These are phyloP conservation scores for Hymenochirus boettgeri DNA, from an alignment of 2,113 vertebrate species.

Conservation along the genomic window DNA sequence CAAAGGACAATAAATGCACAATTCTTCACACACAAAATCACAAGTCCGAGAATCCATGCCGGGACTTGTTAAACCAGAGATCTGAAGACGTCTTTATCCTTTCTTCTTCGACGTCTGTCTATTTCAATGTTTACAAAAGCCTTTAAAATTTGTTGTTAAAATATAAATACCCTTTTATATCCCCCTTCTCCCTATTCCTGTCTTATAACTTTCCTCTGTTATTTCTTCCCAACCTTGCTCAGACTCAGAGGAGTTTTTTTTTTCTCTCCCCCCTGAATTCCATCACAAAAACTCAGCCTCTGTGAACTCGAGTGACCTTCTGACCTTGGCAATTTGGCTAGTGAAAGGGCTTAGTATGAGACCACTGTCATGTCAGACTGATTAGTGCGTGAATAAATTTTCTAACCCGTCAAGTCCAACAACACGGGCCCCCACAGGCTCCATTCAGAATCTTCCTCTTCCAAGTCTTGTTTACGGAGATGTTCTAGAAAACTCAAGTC, in stretches of 20 bases:
- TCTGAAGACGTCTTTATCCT: too few species aligned
- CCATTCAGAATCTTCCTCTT: slow-evolving; percentile 38
- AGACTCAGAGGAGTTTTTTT: too few species aligned
- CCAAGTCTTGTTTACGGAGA: slow-evolving; percentile 31
- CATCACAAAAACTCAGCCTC: slow-evolving; percentile 76
- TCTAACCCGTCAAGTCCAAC: slow-evolving; percentile 48
- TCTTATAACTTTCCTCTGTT: too few species aligned
- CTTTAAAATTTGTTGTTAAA: slow-evolving; percentile 15
- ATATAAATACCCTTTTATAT: too few species aligned
- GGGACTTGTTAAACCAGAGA: slow-evolving; percentile 12
- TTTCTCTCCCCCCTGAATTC: background rate
- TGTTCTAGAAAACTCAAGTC: too few species aligned
- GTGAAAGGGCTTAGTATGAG: slow-evolving; percentile 72
- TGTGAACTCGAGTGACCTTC: slow-evolving; percentile 79
- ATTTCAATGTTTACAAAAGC: too few species aligned
- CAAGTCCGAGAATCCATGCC: slow-evolving; percentile 1
- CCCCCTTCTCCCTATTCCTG: background rate
- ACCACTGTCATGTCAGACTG: slow-evolving; percentile 65
- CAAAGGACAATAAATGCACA: slow-evolving; percentile 13
- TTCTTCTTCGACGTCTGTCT: too few species aligned
- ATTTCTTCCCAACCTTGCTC: too few species aligned
- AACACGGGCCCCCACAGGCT: background rate
- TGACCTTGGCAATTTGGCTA: slow-evolving; percentile 71
- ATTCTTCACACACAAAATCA: slow-evolving; percentile 4
- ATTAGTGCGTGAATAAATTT: slow-evolving; percentile 64